Percentiles rank a stretch among this genome's conserved stretches.
Evolutionary conservation across 1,140 invertebrate species (phyloP).

Genomic region (Pogonognathellus flavescens): DNA sequence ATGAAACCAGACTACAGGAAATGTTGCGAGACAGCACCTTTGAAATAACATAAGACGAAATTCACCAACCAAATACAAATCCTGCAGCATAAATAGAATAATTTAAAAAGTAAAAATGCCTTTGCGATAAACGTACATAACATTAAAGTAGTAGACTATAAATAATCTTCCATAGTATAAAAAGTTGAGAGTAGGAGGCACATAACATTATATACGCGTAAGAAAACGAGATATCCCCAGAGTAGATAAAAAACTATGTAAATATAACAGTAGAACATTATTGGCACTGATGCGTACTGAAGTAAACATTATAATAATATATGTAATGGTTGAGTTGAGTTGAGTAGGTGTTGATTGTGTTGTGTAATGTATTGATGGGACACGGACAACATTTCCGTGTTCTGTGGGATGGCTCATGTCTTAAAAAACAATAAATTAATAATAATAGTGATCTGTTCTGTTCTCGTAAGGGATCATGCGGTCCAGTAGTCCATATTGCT

Average conservation of each 20-base stretch:
- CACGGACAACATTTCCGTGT: background rate
- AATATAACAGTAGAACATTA: slow-evolving; percentile 32
- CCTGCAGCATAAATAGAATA: slow-evolving; percentile 14
- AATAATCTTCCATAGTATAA: slow-evolving; percentile 8
- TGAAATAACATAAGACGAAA: slow-evolving; percentile 30
- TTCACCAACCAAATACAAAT: slow-evolving; percentile 43
- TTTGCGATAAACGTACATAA: slow-evolving; percentile 14
- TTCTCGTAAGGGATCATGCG: background rate
- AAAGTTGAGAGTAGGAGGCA: background rate
- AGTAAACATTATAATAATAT: slow-evolving; percentile 23
- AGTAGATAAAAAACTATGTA: slow-evolving; percentile 34
- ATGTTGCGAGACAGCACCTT: slow-evolving; percentile 36
- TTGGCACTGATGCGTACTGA: slow-evolving; percentile 49
- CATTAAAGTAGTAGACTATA: slow-evolving; percentile 6
- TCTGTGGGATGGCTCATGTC: slow-evolving; percentile 15
- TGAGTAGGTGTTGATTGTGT: background rate
- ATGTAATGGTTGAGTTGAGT: slow-evolving; percentile 39
- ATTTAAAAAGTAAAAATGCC: slow-evolving; percentile 28
- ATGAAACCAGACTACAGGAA: slow-evolving; percentile 48
- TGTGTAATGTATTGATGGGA: too few relatives aligned
- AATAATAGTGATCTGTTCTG: slow-evolving; percentile 29
- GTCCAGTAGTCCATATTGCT: slow-evolving; percentile 57
- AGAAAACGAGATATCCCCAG: background rate
- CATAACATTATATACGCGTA: too few relatives aligned
- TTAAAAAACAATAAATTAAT: slow-evolving; percentile 36